phyloP scores from a whole-genome alignment of 2,797 vertebrate species.

The Anguilla pacifica region DNA sequence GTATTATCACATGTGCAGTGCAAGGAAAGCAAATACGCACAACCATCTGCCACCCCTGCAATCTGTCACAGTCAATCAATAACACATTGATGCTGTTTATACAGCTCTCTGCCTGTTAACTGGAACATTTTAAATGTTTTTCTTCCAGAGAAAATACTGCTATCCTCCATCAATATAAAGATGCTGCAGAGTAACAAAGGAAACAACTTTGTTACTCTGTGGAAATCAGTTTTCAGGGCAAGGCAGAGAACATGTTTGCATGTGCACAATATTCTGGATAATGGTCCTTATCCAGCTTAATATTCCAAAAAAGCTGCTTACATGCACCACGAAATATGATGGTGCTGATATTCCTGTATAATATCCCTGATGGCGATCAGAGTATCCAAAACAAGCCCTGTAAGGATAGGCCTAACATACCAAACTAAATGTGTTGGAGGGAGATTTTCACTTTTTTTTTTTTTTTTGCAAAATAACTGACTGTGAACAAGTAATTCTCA shows the following conservation, averaged over 20 bases:
- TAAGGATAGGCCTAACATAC: neutral
- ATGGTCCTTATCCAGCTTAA: neutral
- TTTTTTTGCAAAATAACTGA: too few relatives aligned
- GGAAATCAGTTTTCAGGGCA: neutral
- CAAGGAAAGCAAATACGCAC: neutral
- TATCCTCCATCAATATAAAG: neutral
- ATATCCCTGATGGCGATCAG: neutral
- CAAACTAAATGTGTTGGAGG: too few relatives aligned
- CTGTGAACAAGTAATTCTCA: too few relatives aligned
- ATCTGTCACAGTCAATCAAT: slow-evolving; percentile 12
- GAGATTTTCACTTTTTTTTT: too few relatives aligned
- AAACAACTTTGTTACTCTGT: neutral
- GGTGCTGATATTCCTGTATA: too few relatives aligned
- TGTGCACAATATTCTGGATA: neutral
- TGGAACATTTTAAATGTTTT: slow-evolving; percentile 2
- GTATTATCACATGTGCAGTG: neutral
- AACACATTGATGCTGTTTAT: slow-evolving; percentile 7
- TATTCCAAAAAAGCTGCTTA: too few relatives aligned
- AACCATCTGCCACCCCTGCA: neutral
- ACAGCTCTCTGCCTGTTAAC: neutral
- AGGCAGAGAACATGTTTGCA: neutral
- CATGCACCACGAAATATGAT: too few relatives aligned
- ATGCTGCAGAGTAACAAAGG: neutral
- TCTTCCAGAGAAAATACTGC: neutral
- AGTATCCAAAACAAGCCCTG: neutral